Percentiles rank a stretch among this genome's conserved stretches.
Evolutionary conservation across 1,140 invertebrate species (phyloP).

Genomic region (Pteromalus puparum): DNA sequence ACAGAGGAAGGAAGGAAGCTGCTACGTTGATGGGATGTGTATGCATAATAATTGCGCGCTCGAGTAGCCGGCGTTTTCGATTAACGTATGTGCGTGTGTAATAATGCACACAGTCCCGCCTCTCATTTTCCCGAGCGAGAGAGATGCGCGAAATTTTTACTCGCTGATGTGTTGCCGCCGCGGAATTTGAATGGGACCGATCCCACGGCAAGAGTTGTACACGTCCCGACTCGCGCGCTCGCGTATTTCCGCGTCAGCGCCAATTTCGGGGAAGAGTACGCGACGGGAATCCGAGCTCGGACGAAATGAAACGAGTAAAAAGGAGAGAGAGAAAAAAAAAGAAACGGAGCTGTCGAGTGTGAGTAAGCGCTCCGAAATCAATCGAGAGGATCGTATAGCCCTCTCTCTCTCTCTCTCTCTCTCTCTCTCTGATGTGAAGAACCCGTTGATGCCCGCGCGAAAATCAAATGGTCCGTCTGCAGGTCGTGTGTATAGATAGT

Average conservation of each 20-base stretch:
- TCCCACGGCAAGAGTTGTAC: constrained; percentile 59
- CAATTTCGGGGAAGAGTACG: constrained; percentile 48
- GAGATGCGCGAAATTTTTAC: constrained; percentile 32
- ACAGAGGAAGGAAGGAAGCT: constrained; percentile 30
- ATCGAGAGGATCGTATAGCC: neutral
- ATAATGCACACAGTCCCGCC: constrained; percentile 52
- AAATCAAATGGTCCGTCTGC: constrained; percentile 2
- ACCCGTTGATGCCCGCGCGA: neutral
- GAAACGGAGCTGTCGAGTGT: neutral
- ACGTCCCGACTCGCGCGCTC: constrained; percentile 57
- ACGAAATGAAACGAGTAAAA: neutral
- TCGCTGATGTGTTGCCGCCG: constrained; percentile 2
- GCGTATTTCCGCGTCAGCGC: constrained; percentile 59
- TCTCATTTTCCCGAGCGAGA: neutral
- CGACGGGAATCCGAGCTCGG: constrained; percentile 25
- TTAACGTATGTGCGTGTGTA: neutral
- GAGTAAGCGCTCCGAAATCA: neutral
- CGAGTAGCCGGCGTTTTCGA: neutral
- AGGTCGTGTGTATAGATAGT: neutral
- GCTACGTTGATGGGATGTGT: neutral
- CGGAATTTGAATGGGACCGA: constrained; percentile 64
- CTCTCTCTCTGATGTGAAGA: no score
- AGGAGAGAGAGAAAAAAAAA: neutral
- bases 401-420: no score
- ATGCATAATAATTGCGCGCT: constrained; percentile 4